These are phyloP conservation scores for Liasis olivaceus DNA, from an alignment of 2,797 vertebrate species.

Conservation along the genomic window DNA sequence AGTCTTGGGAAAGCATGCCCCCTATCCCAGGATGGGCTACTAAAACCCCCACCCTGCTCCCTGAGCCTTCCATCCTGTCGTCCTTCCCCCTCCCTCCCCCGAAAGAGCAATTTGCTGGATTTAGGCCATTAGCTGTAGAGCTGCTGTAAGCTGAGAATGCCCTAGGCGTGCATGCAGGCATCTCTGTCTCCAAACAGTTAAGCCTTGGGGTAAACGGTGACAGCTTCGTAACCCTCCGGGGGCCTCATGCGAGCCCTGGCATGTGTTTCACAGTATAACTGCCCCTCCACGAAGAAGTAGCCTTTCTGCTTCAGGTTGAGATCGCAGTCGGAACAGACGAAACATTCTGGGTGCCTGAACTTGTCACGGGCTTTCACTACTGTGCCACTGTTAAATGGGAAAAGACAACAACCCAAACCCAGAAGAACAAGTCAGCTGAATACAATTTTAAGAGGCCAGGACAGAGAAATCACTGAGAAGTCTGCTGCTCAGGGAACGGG, in stretches of 20 bases:
- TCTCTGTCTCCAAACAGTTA: conserved; percentile 62
- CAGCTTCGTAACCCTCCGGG: conserved; percentile 89
- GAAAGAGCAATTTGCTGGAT: conserved; percentile 51
- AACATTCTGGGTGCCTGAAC: conserved; percentile 92
- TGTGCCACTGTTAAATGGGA: conserved; percentile 78
- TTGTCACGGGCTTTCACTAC: conserved; percentile 96
- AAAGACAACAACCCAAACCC: not conserved
- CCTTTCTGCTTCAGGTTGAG: conserved; percentile 96
- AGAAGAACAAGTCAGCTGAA: not conserved
- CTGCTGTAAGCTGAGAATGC: conserved; percentile 49
- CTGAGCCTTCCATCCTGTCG: not conserved
- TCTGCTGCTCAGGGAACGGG: not conserved
- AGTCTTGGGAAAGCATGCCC: conserved; percentile 39
- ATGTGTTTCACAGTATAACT: conserved; percentile 93
- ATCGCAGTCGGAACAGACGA: conserved; percentile 93
- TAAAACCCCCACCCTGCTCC: conserved; percentile 11
- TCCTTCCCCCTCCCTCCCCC: not conserved
- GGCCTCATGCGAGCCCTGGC: conserved; percentile 88
- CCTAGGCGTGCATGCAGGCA: conserved; percentile 59
- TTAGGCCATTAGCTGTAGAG: conserved; percentile 11
- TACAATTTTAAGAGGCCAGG: not conserved
- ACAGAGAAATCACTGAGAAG: not conserved
- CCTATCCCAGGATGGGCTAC: conserved; percentile 24
- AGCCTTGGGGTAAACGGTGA: conserved; percentile 84
- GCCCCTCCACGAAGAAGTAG: conserved; percentile 94